Base-by-base conservation (phyloP, 30 jellyfish, hydroid and myxozoan genomes). In the Sanderia malayensis region DNA sequence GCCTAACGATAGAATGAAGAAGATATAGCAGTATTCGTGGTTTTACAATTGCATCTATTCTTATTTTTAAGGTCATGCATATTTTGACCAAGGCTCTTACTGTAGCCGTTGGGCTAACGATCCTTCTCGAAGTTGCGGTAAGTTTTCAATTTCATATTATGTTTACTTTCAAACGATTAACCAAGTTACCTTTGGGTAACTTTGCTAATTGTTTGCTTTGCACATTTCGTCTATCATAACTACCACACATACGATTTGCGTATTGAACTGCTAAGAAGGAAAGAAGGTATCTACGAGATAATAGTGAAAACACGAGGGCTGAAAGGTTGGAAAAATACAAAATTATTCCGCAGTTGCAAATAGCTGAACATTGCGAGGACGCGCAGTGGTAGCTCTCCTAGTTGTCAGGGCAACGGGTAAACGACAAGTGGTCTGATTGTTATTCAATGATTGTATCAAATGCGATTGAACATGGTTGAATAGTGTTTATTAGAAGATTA, bases 61-160 rank as follows among this genome's bases (percentile, higher is more conserved):
- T 46, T 33, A 23, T 29, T 45, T 37, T 52, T 11, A 17, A 87
- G 97, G 97, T 65, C 85, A 89, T 89, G 95, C 74, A 89, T 91
- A 61, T 79, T 66, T 70, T 89, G 89, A 73, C 95, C 65, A 44
- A 70, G 95, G 84, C 84, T 49, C 81, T 89, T 19, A 71, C 83
- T 61, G 67, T 89, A 63, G 95, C 97, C 83, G 61, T 89, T 64
- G 97, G 90, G 85, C 86, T 81, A 73, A 79, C 87, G 21, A 52
- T 70, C 53, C 29, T 76, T 32, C 49, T 79, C 62, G 95, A 89
- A 58, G 76, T 74, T 34, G 65, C 78, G 82, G 97, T 89, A 76
- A 89, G 95, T 75, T 53, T 4, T 33, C 4, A 27, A 27, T 41
- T n/a, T n/a, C n/a, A 41, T 55, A 8, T 34, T 55, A 55, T 74